Evolutionary conservation across 2,888 invertebrate genomes (phyloP).

Genomic region (Helobdella robusta): DNA sequence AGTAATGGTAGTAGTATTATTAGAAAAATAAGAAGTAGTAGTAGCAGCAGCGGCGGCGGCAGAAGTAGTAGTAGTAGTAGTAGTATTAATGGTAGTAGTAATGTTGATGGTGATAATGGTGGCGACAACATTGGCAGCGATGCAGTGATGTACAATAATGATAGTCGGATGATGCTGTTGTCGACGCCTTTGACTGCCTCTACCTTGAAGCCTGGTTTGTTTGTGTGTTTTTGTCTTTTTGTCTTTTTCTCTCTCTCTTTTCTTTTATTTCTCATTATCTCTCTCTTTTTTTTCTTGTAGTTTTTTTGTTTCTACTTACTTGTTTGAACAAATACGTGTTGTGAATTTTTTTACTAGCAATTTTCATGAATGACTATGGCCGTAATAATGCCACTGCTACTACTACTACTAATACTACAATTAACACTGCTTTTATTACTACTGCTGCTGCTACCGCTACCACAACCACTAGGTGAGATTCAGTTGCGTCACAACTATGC

Average conservation of each 20-base stretch:
- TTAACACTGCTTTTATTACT: neutral
- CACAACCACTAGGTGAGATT: neutral
- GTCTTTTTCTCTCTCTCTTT: slow-evolving; percentile 3
- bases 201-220: neutral
- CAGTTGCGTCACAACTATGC: slow-evolving; percentile 34
- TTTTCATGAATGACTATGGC: neutral
- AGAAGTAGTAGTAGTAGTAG: too few relatives aligned
- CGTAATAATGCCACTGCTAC: too few relatives aligned
- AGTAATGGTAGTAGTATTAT: neutral
- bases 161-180: neutral
- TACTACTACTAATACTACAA: neutral
- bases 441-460: neutral
- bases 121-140: too few relatives aligned
- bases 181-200: neutral
- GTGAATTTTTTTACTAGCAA: neutral
- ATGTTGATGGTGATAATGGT: too few relatives aligned
- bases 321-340: neutral
- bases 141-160: neutral
- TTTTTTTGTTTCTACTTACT: neutral
- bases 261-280: neutral
- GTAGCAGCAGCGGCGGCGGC: too few relatives aligned
- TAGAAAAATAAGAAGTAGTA: too few relatives aligned
- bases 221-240: neutral
- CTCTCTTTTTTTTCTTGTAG: neutral
- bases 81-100: too few relatives aligned